These are phyloP conservation scores for Osmerus eperlanus DNA, from an alignment of 2,113 vertebrate genomes.

Conservation along the genomic window DNA sequence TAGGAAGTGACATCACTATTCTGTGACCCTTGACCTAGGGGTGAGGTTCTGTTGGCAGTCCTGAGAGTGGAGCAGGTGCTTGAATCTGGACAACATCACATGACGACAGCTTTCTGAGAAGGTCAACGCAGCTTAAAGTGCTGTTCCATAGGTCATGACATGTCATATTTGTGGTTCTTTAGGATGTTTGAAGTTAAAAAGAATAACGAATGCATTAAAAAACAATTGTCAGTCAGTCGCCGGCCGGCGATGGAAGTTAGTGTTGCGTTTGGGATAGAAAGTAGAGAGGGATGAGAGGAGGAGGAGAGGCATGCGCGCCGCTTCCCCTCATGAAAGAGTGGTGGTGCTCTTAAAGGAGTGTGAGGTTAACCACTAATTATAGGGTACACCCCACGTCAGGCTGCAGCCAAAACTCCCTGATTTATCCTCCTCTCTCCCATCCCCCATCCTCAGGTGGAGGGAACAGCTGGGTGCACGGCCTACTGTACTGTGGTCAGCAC, in stretches of 20 bases:
- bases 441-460: constrained; percentile 21
- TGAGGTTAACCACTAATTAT: constrained; percentile 66
- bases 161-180: too few species aligned
- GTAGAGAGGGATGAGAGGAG: not conserved
- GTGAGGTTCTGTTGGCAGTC: constrained; percentile 1
- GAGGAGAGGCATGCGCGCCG: not conserved
- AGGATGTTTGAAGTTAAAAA: too few species aligned
- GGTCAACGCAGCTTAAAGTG: not conserved
- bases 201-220: too few species aligned
- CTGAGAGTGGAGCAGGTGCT: constrained; percentile 42
- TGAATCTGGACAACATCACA: constrained; percentile 39
- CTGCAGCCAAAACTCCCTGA: constrained; percentile 23
- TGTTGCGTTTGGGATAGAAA: not conserved
- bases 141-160: not conserved
- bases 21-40: constrained; percentile 44
- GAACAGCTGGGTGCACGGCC: not conserved
- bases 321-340: constrained; percentile 31
- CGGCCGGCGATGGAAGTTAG: too few species aligned
- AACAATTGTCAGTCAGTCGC: too few species aligned
- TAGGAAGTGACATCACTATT: constrained; percentile 62
- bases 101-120: constrained; percentile 12
- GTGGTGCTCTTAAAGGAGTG: constrained; percentile 33
- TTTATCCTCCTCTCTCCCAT: constrained; percentile 34
- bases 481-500: too few species aligned
- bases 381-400: constrained; percentile 31